These are phyloP conservation scores for Hypomecis atomaria DNA, from an alignment of 2,888 invertebrate genomes.

Conservation along the genomic window DNA sequence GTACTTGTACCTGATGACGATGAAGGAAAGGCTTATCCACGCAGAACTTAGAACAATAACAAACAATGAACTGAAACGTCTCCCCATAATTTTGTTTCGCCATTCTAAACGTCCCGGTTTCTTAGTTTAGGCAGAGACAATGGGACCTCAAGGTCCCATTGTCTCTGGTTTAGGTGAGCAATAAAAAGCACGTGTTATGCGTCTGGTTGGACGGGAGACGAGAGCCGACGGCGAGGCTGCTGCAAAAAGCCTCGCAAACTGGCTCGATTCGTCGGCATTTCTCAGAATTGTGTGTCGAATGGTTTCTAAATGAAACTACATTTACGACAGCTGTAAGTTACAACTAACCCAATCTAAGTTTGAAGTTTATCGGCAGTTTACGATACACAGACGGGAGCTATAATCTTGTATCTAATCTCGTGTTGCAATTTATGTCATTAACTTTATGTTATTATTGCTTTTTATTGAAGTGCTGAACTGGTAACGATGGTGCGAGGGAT, in stretches of 20 bases:
- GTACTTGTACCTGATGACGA: no score
- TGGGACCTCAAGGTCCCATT: no score
- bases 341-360: conserved; percentile 1
- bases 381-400: neutral
- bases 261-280: conserved; percentile 50
- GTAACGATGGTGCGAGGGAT: neutral
- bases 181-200: conserved; percentile 52
- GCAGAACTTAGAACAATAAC: neutral
- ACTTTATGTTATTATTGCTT: no score
- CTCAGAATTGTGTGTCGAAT: conserved; percentile 52
- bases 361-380: neutral
- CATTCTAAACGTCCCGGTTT: conserved; percentile 11
- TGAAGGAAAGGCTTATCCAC: no score
- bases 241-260: conserved; percentile 53
- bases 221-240: conserved; percentile 29
- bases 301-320: conserved; percentile 54
- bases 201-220: conserved; percentile 40
- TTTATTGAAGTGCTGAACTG: neutral
- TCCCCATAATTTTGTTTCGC: neutral
- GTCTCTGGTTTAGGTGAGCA: conserved; percentile 21
- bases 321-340: conserved; percentile 15
- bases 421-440: neutral
- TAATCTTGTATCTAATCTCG: neutral
- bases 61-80: neutral
- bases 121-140: no score